phyloP scores from a whole-genome alignment of 2,113 vertebrate species.

The Notechis scutatus region DNA sequence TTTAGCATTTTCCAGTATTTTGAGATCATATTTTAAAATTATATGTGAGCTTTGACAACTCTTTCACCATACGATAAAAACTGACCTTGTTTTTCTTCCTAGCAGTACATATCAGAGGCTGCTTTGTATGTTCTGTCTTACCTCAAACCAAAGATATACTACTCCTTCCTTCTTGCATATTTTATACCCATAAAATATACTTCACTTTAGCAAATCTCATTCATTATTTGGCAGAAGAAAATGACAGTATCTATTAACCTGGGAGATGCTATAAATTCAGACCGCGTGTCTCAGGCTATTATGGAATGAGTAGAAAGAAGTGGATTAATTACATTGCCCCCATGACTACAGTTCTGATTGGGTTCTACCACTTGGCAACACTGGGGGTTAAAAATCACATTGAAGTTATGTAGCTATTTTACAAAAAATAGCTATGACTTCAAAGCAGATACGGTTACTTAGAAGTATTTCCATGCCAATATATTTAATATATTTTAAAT shows the following conservation, averaged over 20 bases:
- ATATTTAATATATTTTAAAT: not conserved
- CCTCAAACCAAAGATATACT: not conserved
- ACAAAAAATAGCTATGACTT: not conserved
- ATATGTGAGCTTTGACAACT: not conserved
- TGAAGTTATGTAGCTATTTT: not conserved
- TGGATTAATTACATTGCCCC: not conserved
- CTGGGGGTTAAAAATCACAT: not conserved
- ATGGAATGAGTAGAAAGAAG: not conserved
- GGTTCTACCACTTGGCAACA: not conserved
- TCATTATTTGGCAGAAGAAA: not conserved
- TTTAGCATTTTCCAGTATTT: not conserved
- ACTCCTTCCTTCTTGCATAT: not conserved
- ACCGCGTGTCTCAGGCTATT: not conserved
- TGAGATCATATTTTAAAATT: slow-evolving; percentile 3
- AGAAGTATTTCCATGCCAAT: not conserved
- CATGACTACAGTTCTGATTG: not conserved
- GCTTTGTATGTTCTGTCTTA: not conserved
- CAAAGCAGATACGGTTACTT: not conserved
- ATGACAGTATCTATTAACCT: not conserved
- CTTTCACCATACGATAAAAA: not conserved
- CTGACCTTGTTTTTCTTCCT: not conserved
- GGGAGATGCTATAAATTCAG: not conserved
- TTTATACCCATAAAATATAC: not conserved
- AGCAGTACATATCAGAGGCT: not conserved
- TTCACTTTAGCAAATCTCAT: not conserved